Evolutionary conservation across 2,888 invertebrate genomes (phyloP).

Genomic region (Mesoligia furuncula): DNA sequence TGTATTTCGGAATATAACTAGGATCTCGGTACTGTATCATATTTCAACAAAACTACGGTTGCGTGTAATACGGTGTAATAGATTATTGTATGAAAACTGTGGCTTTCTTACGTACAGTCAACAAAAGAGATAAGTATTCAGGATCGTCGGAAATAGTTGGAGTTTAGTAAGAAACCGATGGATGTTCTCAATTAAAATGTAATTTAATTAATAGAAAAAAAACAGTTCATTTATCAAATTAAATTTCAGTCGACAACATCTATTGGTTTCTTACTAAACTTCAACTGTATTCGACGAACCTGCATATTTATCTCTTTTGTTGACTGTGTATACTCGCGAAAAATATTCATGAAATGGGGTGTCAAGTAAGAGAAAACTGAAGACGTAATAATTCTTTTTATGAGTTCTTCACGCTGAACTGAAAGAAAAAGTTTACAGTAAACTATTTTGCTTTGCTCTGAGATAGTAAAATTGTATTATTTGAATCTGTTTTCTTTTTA

Average conservation of each 20-base stretch:
- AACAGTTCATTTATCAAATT: too few species aligned
- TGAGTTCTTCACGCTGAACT: conserved; percentile 48
- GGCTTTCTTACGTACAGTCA: conserved; percentile 22
- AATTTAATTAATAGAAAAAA: too few species aligned
- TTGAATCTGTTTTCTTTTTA: conserved; percentile 45
- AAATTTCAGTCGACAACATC: too few species aligned
- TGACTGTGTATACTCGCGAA: conserved; percentile 2
- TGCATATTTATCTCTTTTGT: too few species aligned
- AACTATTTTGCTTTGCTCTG: conserved; percentile 45
- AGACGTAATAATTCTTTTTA: conserved; percentile 49
- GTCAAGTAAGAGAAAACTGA: conserved; percentile 47
- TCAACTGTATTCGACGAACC: too few species aligned
- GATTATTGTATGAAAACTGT: conserved; percentile 32
- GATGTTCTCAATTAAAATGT: too few species aligned
- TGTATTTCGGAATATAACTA: conserved; percentile 42
- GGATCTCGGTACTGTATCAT: conserved; percentile 32
- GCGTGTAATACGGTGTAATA: conserved; percentile 44
- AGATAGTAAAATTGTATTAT: conserved; percentile 37
- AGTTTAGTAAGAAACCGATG: too few species aligned
- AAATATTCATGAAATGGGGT: conserved; percentile 52
- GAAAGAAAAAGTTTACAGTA: conserved; percentile 53
- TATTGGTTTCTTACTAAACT: too few species aligned
- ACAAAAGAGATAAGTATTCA: too few species aligned
- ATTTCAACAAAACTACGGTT: conserved; percentile 33
- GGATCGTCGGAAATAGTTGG: too few species aligned